These are phyloP conservation scores for Megalopta genalis DNA, from an alignment of 1,140 invertebrate species.

Conservation along the genomic window DNA sequence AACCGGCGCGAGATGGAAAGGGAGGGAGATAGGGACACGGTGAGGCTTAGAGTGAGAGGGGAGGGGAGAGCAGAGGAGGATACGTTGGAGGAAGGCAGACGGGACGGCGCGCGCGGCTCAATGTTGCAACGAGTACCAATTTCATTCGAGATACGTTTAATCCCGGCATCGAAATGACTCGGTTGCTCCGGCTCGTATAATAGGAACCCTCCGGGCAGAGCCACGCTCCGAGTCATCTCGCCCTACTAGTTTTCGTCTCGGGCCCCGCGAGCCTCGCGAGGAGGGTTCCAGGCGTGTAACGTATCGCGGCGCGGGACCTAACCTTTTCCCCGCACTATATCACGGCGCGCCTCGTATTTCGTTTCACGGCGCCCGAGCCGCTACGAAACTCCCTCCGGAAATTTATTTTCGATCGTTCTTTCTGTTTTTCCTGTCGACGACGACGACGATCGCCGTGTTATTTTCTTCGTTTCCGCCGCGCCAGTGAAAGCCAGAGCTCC, in stretches of 20 bases:
- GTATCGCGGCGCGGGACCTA: slow-evolving; percentile 5
- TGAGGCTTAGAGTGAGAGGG: no score
- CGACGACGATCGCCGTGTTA: neutral
- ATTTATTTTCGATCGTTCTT: slow-evolving; percentile 19
- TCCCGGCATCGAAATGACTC: slow-evolving; percentile 52
- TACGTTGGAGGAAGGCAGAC: slow-evolving; percentile 35
- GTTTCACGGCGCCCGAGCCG: neutral
- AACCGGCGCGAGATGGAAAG: no score
- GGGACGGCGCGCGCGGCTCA: slow-evolving; percentile 30
- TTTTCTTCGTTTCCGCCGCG: neutral
- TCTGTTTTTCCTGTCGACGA: slow-evolving; percentile 4
- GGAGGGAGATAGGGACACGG: no score
- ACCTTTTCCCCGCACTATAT: slow-evolving; percentile 46
- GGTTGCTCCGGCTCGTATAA: slow-evolving; percentile 53
- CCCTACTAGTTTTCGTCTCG: slow-evolving; percentile 42
- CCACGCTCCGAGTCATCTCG: slow-evolving; percentile 45
- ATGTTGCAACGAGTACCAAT: slow-evolving; percentile 56
- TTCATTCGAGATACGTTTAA: slow-evolving; percentile 60
- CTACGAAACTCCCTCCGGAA: neutral
- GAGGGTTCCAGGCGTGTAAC: no score
- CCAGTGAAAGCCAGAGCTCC: no score
- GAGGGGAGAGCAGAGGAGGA: neutral
- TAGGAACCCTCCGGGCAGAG: slow-evolving; percentile 52
- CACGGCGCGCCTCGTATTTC: slow-evolving; percentile 26
- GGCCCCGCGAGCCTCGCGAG: no score